These are phyloP conservation scores for Meleagris gallopavo DNA, from an alignment of 2,113 vertebrate genomes.

Conservation along the genomic window DNA sequence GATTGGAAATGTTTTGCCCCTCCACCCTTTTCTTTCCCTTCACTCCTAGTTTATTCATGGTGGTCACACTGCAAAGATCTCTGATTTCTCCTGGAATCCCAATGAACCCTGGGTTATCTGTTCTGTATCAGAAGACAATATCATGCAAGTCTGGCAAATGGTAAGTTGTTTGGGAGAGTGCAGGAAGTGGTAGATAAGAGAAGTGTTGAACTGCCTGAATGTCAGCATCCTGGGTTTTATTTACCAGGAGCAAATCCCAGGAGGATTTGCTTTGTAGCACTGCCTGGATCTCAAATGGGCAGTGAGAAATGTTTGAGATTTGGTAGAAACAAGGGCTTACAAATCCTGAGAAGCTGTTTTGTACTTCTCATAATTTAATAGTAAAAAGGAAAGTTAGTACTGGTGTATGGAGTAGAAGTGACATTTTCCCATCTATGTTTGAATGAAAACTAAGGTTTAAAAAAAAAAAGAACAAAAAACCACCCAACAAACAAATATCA, in stretches of 20 bases:
- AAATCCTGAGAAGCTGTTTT: not conserved
- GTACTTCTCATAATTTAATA: not conserved
- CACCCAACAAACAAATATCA: too few relatives aligned
- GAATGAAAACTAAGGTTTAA: not conserved
- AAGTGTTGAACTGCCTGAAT: not conserved
- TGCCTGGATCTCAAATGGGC: not conserved
- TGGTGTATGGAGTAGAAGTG: not conserved
- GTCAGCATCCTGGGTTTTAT: not conserved
- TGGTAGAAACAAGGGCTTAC: not conserved
- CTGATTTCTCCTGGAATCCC: conserved; percentile 99
- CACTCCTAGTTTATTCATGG: conserved; percentile 92
- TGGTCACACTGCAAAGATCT: conserved; percentile 98
- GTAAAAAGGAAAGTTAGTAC: not conserved
- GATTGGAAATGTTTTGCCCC: not conserved
- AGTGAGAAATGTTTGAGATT: not conserved
- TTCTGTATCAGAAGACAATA: conserved; percentile 99
- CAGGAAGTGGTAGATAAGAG: not conserved
- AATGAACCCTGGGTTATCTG: conserved; percentile 99
- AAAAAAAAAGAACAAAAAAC: not conserved
- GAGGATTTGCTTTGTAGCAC: not conserved
- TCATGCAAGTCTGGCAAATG: conserved; percentile 99
- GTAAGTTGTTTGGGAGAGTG: conserved; percentile 73
- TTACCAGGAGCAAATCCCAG: not conserved
- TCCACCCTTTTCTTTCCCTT: not conserved
- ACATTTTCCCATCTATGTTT: not conserved